Percentiles rank a stretch among this genome's conserved stretches.
These are phyloP conservation scores for Pionites leucogaster DNA, from an alignment of 2,113 vertebrate species.

Conservation along the genomic window DNA sequence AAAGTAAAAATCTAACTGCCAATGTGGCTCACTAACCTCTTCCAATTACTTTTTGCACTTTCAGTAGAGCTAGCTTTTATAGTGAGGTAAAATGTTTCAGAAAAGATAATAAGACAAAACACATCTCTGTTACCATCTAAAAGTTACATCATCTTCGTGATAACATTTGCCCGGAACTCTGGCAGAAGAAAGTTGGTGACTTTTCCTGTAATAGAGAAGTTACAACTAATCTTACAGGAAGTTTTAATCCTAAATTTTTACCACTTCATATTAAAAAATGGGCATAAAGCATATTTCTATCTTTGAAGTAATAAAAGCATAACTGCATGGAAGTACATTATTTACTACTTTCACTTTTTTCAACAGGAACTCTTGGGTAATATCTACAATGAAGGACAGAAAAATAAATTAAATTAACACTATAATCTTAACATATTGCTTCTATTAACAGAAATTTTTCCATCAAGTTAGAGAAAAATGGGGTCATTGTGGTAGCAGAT, in stretches of 20 bases:
- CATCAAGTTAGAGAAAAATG: not conserved
- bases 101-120: not conserved
- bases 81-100: not conserved
- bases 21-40: fast-evolving
- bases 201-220: not conserved
- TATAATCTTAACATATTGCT: not conserved
- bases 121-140: not conserved
- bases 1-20: not conserved
- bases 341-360: not conserved
- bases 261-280: not conserved
- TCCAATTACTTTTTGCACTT: not conserved
- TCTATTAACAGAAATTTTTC: not conserved
- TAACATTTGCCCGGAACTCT: not conserved
- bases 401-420: not conserved
- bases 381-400: not conserved
- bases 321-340: not conserved
- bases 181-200: not conserved
- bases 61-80: not conserved
- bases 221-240: not conserved
- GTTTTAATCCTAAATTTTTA: not conserved
- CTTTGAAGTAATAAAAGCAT: not conserved
- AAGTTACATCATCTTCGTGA: not conserved
- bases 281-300: not conserved
- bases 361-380: not conserved
- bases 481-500: not conserved